Evolutionary conservation across 2,113 vertebrate genomes (phyloP), one percentile per base, ranked within the genome.

Genomic region (Larimichthys crocea): DNA sequence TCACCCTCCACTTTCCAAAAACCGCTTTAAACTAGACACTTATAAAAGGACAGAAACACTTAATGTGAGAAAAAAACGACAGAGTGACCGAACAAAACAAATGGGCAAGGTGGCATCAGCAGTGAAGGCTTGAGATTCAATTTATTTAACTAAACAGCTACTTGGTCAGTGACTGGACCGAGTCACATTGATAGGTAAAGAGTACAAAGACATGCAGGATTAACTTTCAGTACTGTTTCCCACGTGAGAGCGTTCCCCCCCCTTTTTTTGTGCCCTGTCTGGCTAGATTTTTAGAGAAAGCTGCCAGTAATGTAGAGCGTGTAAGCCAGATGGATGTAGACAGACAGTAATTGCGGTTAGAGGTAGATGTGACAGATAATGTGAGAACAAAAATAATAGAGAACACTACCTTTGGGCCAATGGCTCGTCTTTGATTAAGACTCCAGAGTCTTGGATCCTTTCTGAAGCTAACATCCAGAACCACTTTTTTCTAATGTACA

Each of bases 351-450:
- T 3, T 52, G 68, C 50, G 6, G 79, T 85, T 29, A 83, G 86
- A 89, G 88, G 83, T 86, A 91, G 82, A 88, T 63, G 82, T 87
- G 84, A 84, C 56, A 57, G 20, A 55, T 68, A 62, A 85, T 55
- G 75, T 62, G 50, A 72, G 50, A 60, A 83, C 64, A 74, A 40
- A 75, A 61, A 71, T 14, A 74, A 88, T 24, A 16, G 29, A 83
- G 61, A 42, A 70, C 76, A 44, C 40, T 56, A 60, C 57, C 72
- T 80, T 82, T 63, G 20, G 9, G 55, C 69, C 66, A 8, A 56
- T 24, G 68, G 8, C 60, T 77, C 35, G 3, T 71, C 83, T 74
- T 69, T 80, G 68, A 86, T 73, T 46, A 8, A 57, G 77, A 83
- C 57, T 52, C 56, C 29, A 48, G 49, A 57, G 42, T 42, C 31